phyloP scores from a whole-genome alignment of 2,797 vertebrate species.

The Poeciliopsis gracilis region DNA sequence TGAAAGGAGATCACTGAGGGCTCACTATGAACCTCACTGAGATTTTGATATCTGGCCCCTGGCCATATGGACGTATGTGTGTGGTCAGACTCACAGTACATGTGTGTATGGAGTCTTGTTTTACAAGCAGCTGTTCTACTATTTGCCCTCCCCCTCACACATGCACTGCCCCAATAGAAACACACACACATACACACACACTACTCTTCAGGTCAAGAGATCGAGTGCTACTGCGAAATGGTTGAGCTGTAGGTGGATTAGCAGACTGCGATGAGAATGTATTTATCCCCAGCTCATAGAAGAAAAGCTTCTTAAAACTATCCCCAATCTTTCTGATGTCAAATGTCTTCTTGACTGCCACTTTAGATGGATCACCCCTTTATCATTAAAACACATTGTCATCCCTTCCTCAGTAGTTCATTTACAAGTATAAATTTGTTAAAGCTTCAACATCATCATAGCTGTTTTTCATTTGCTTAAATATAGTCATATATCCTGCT shows the following conservation, averaged over 20 bases:
- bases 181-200: slow-evolving; percentile 1
- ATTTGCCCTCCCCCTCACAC: slow-evolving; percentile 20
- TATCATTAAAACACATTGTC: slow-evolving; percentile 15
- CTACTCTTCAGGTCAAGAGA: slow-evolving; percentile 60
- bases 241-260: slow-evolving; percentile 66
- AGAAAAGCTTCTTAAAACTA: slow-evolving; percentile 61
- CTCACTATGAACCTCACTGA: slow-evolving; percentile 61
- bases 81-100: slow-evolving; percentile 21
- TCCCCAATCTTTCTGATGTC: slow-evolving; percentile 53
- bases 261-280: slow-evolving; percentile 45
- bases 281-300: slow-evolving; percentile 65
- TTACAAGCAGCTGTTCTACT: slow-evolving; percentile 78
- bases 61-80: slow-evolving; percentile 50
- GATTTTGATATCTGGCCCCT: slow-evolving; percentile 66
- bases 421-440: neutral
- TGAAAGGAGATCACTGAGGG: slow-evolving; percentile 70
- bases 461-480: neutral
- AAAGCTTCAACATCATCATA: neutral
- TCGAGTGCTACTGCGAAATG: slow-evolving; percentile 57
- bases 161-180: neutral
- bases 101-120: slow-evolving; percentile 65
- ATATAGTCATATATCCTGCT: neutral
- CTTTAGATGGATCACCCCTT: slow-evolving; percentile 1
- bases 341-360: slow-evolving; percentile 19
- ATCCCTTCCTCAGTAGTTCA: neutral